A percentile compares a stretch with the other conserved stretches of the same genome.
Conservation (phyloP, 1,140 invertebrate genomes). For the Drosophila novamexicana region DNA sequence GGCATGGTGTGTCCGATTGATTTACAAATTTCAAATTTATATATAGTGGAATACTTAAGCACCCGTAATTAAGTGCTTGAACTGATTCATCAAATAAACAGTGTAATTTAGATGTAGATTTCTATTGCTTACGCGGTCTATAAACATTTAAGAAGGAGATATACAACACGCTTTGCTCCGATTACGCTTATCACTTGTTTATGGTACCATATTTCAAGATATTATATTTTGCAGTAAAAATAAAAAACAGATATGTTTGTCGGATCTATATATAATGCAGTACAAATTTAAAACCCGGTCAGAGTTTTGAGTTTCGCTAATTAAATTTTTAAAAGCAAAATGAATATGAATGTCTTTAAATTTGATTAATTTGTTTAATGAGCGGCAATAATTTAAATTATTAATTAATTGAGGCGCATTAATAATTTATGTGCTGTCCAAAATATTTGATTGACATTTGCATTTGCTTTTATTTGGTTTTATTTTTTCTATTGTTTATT, state of each 20-base stretch:
- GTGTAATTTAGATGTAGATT: slow-evolving; percentile 27
- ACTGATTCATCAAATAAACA: slow-evolving; percentile 27
- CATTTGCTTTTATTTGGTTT: slow-evolving; percentile 36
- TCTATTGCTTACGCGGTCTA: slow-evolving; percentile 10
- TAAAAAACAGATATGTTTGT: no score
- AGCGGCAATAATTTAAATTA: slow-evolving; percentile 40
- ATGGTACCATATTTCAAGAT: neutral
- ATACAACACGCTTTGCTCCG: neutral
- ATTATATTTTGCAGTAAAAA: no score
- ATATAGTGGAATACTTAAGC: slow-evolving; percentile 13
- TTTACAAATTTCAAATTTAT: slow-evolving; percentile 7
- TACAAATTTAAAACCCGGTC: neutral
- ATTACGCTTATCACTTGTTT: slow-evolving; percentile 13
- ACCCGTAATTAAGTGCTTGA: slow-evolving; percentile 19
- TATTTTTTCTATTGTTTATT: neutral
- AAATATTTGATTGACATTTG: slow-evolving; percentile 51
- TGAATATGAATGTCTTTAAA: slow-evolving; percentile 47
- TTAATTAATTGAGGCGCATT: slow-evolving; percentile 64
- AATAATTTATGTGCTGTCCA: slow-evolving; percentile 25
- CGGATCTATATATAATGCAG: no score
- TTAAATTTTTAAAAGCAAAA: slow-evolving; percentile 18
- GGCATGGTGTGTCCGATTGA: slow-evolving; percentile 32
- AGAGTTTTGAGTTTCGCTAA: slow-evolving; percentile 49
- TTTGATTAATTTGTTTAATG: slow-evolving; percentile 65
- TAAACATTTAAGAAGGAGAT: slow-evolving; percentile 4